Evolutionary conservation across 2,113 vertebrate species (phyloP), one percentile per base, ranked within the genome.

Genomic region (Nymphicus hollandicus): DNA sequence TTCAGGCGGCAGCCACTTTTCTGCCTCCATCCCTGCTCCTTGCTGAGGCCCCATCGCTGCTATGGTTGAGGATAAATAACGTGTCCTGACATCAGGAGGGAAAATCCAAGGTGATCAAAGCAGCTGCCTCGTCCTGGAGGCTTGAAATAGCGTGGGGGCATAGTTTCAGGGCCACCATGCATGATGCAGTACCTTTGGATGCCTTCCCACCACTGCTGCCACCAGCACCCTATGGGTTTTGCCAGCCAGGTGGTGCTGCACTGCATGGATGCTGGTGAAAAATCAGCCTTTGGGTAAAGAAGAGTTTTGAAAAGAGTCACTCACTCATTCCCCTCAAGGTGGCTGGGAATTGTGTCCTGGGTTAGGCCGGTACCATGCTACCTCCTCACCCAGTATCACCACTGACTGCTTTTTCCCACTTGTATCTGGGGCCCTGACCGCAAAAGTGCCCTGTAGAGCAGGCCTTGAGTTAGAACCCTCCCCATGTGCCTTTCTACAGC

Each of bases 271-370:
- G 35, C 22, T 43, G 28, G 10, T 29, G 39, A 83, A 68, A 88
- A 61, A 77, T 33, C 58, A 80, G n/a, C 31, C 35, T 68, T 33
- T 60, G 39, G 5, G 9, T 64, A 49, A 81, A 89, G 28, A 60
- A 6, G 16, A 43, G 11, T 80, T 86, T 63, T 76, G 13, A 31
- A 52, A 64, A 68, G 63, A 39, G 19, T 52, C 27, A 35, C 16
- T 89, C 2, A 1, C 5, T 27, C 2, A 1, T 44, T 6, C 19
- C 18, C 17, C 14, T 37, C 37, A 68, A 49, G 4, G 17, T 55
- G 28, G 23, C 22, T 3, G 4, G 44, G 35, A 84, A 10, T 13
- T 3, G 1, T 46, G 13, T 15, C 44, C 11, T 1, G 2, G 5
- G 41, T 84, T 65, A 19, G 12, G 39, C 39, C 5, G 3, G 58